phyloP scores from a whole-genome alignment of 2,888 invertebrate species.

The Epirrhoe tristata region DNA sequence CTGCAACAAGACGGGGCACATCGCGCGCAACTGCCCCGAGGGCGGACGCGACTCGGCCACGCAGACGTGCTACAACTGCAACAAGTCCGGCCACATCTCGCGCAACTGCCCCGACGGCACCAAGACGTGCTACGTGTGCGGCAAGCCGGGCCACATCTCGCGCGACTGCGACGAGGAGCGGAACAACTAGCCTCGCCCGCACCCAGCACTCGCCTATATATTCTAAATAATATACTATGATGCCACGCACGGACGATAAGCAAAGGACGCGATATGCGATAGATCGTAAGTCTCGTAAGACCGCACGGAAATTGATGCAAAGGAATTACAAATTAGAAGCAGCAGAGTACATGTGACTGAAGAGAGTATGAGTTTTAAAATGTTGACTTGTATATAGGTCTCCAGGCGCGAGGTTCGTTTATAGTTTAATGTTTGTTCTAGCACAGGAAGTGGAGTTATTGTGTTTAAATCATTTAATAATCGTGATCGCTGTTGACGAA shows the following conservation, averaged over 20 bases:
- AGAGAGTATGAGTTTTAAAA: conserved; percentile 76
- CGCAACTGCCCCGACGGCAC: conserved; percentile 94
- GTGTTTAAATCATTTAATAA: conserved; percentile 85
- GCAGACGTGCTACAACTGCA: conserved; percentile 97
- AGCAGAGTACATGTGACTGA: conserved; percentile 65
- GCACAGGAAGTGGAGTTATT: conserved; percentile 81
- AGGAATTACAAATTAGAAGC: conserved; percentile 79
- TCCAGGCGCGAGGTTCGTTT: conserved; percentile 58
- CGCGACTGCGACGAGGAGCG: conserved; percentile 95
- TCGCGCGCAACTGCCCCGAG: conserved; percentile 94
- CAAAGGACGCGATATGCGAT: conserved; percentile 80
- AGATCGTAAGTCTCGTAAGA: conserved; percentile 66
- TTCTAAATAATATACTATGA: conserved; percentile 77
- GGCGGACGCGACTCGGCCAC: conserved; percentile 88
- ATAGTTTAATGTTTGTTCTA: conserved; percentile 82
- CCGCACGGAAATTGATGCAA: conserved; percentile 74
- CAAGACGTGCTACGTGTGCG: conserved; percentile 97
- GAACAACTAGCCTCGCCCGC: conserved; percentile 68
- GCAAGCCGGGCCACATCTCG: conserved; percentile 95
- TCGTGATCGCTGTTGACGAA: conserved; percentile 83
- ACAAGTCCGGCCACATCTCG: conserved; percentile 96
- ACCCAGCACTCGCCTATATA: conserved; percentile 52
- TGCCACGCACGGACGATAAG: conserved; percentile 84
- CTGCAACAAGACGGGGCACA: conserved; percentile 97
- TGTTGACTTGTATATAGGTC: conserved; percentile 83